Conservation (phyloP, 2,888 invertebrate genomes). For the Eumerus sabulonum region DNA sequence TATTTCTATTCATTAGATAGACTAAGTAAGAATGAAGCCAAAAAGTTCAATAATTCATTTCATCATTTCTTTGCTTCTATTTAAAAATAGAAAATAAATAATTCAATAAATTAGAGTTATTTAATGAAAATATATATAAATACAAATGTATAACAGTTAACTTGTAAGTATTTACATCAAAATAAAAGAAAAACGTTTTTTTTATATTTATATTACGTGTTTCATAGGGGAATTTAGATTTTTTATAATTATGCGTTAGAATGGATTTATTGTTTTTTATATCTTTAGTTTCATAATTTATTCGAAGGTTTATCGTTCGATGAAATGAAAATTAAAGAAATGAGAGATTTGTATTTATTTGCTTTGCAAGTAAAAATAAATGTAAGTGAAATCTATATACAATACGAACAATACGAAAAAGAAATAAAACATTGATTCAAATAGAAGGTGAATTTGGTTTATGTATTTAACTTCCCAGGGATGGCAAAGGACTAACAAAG, state of each 20-base stretch:
- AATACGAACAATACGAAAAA: constrained; percentile 31
- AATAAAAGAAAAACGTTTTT: constrained; percentile 44
- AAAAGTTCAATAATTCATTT: neutral
- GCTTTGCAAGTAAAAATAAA: constrained; percentile 32
- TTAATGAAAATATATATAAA: constrained; percentile 5
- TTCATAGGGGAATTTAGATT: constrained; percentile 46
- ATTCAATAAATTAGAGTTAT: neutral
- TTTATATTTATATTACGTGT: constrained; percentile 65
- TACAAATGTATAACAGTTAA: constrained; percentile 42
- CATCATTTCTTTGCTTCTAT: constrained; percentile 1
- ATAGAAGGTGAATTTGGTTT: constrained; percentile 6
- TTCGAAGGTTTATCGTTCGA: constrained; percentile 38
- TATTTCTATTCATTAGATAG: neutral
- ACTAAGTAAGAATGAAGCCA: neutral
- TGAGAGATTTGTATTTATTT: constrained; percentile 44
- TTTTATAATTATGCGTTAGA: constrained; percentile 42
- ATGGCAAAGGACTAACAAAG: no score
- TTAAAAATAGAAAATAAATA: constrained; percentile 34
- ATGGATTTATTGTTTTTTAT: constrained; percentile 10
- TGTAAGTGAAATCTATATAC: constrained; percentile 14
- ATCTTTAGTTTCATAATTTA: constrained; percentile 37
- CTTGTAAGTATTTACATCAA: constrained; percentile 55
- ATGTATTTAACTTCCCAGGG: no score
- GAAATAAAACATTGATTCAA: constrained; percentile 50
- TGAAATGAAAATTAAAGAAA: no score